phyloP scores from a whole-genome alignment of 1,140 invertebrate genomes.

The Callitettix versicolor region DNA sequence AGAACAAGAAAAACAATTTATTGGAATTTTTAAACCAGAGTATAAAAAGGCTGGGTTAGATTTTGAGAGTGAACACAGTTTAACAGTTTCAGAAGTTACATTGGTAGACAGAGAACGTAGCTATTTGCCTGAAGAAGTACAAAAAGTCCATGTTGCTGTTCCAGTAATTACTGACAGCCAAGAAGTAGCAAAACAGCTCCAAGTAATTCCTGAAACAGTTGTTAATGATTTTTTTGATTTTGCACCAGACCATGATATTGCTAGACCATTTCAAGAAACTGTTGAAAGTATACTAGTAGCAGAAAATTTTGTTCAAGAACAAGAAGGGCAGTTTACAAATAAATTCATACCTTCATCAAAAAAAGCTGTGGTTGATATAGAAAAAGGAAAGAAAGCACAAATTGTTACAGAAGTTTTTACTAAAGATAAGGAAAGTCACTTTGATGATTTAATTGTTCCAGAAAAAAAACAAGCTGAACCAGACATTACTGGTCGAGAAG shows the following conservation, averaged over 20 bases:
- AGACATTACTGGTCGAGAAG: conserved; percentile 18
- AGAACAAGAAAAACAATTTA: conserved; percentile 40
- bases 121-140: conserved; percentile 23
- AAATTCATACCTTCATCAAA: conserved; percentile 20
- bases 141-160: conserved; percentile 28
- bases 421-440: conserved; percentile 24
- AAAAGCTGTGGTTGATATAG: conserved; percentile 19
- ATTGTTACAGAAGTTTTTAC: conserved; percentile 27
- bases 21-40: conserved; percentile 27
- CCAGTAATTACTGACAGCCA: conserved; percentile 30
- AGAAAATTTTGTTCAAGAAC: conserved; percentile 29
- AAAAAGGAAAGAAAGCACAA: conserved; percentile 22
- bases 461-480: conserved; percentile 21
- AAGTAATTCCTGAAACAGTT: conserved; percentile 29
- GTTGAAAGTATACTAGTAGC: conserved; percentile 30
- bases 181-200: conserved; percentile 34
- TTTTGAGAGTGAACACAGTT: conserved; percentile 31
- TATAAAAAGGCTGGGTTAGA: conserved; percentile 33
- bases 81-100: conserved; percentile 40
- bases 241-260: conserved; percentile 24
- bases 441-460: conserved; percentile 18
- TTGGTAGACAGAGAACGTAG: conserved; percentile 38
- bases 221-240: conserved; percentile 26
- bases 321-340: conserved; percentile 21
- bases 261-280: conserved; percentile 29